Conservation (phyloP, 2,797 vertebrate genomes). For the Sarcoramphus papa region DNA sequence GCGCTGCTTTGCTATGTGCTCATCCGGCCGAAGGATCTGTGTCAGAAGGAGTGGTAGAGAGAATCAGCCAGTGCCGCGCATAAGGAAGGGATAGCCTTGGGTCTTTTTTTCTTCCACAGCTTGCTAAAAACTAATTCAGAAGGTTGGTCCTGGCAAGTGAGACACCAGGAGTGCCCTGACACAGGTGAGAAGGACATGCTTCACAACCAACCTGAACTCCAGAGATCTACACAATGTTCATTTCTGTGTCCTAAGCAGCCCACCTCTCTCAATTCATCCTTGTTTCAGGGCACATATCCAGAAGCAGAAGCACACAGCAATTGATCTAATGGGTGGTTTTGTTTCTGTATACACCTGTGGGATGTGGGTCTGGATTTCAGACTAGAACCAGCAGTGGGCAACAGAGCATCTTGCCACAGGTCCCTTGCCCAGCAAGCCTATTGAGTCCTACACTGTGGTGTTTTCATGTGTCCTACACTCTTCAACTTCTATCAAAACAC, state of each 20-base stretch:
- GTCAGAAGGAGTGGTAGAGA: conserved; percentile 8
- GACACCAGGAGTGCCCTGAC: neutral
- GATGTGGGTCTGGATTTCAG: neutral
- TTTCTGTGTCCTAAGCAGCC: neutral
- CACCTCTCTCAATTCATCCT: neutral
- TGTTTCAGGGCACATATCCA: neutral
- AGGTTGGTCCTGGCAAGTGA: neutral
- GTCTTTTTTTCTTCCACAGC: neutral
- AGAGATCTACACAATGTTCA: neutral
- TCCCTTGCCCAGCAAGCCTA: neutral
- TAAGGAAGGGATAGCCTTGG: neutral
- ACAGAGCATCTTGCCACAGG: neutral
- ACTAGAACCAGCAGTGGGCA: neutral
- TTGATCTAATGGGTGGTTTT: neutral
- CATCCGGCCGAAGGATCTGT: conserved; percentile 90
- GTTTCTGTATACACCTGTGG: neutral
- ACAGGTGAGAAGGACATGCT: neutral
- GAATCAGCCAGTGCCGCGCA: neutral
- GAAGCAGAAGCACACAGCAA: neutral
- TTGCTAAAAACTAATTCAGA: neutral
- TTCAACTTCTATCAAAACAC: neutral
- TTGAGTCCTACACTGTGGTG: neutral
- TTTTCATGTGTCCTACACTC: neutral
- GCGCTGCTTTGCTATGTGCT: conserved; percentile 94
- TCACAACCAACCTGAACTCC: neutral